phyloP scores from a whole-genome alignment of 2,113 vertebrate species.

The Antigone vipio region DNA sequence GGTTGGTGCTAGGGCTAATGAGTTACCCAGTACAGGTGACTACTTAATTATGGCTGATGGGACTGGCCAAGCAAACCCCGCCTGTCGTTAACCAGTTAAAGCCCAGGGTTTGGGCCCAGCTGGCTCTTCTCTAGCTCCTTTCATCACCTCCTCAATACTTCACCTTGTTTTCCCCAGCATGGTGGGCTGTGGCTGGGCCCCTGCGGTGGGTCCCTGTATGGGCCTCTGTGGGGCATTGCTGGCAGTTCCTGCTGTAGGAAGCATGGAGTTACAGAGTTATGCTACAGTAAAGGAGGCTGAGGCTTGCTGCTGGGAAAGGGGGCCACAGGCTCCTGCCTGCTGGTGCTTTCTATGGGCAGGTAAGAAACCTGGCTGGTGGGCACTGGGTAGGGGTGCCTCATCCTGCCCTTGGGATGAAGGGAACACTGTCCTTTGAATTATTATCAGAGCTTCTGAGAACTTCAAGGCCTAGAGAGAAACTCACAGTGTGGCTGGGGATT shows the following conservation, averaged over 20 bases:
- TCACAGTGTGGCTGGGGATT: fast-evolving
- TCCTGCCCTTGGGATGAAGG: neutral
- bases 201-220: fast-evolving
- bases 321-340: neutral
- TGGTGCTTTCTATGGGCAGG: fast-evolving
- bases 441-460: neutral
- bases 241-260: fast-evolving
- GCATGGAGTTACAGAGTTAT: fast-evolving
- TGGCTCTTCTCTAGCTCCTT: neutral
- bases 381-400: no score
- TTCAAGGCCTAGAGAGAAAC: neutral
- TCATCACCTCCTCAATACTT: neutral
- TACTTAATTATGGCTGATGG: neutral
- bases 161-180: fast-evolving
- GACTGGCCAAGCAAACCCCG: no score
- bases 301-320: neutral
- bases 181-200: neutral
- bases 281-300: fast-evolving
- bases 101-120: fast-evolving
- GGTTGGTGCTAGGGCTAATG: fast-evolving
- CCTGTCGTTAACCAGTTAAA: neutral
- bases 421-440: fast-evolving
- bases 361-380: neutral
- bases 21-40: neutral
- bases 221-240: fast-evolving